Percentiles rank a stretch among this genome's conserved stretches.
Conservation (phyloP, 1,140 invertebrate genomes). For the Drosophila insularis region DNA sequence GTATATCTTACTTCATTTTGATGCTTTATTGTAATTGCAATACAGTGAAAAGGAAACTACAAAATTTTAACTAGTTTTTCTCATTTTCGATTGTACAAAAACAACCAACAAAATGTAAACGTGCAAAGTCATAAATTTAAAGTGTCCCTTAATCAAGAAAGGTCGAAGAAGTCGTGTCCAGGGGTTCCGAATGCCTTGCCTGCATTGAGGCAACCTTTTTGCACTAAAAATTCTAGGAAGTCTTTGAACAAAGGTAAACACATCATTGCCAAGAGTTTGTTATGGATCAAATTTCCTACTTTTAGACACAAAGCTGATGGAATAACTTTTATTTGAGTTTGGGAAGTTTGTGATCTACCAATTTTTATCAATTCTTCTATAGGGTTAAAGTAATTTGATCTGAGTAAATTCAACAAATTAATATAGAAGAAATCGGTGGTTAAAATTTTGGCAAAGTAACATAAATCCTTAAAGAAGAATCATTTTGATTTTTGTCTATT, state of each 20-base stretch:
- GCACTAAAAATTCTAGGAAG: not conserved
- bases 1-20: not conserved
- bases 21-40: not conserved
- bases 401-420: not conserved
- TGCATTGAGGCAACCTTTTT: not conserved
- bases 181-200: no score
- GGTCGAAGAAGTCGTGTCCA: no score
- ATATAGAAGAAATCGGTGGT: not conserved
- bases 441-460: no score
- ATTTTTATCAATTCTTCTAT: not conserved
- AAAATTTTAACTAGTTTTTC: not conserved
- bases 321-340: not conserved
- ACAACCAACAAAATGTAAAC: no score
- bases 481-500: not conserved
- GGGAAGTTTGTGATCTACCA: not conserved
- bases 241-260: not conserved
- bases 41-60: not conserved
- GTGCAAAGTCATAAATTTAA: not conserved
- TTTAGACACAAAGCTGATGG: not conserved
- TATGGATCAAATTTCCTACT: not conserved
- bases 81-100: not conserved
- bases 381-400: not conserved
- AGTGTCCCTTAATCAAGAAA: no score
- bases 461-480: not conserved
- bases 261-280: no score